phyloP scores from a whole-genome alignment of 2,113 vertebrate genomes.

The Gavia stellata region DNA sequence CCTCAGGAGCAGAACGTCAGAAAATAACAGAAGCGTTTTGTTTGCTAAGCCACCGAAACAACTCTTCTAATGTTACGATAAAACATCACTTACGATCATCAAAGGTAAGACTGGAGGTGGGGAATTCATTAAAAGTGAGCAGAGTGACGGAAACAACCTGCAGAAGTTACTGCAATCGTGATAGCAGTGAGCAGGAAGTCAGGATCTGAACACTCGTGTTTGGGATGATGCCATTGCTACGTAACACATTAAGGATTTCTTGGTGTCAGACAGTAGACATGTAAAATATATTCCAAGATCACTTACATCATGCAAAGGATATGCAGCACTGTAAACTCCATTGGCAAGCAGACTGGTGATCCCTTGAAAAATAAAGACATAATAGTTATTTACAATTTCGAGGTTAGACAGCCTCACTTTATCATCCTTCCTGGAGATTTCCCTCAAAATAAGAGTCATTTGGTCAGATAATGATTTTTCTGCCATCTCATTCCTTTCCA shows the following conservation, averaged over 20 bases:
- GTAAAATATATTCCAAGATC: background rate
- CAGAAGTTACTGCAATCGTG: background rate
- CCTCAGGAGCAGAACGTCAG: background rate
- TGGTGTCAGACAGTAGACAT: background rate
- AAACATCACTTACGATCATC: background rate
- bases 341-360: conserved; percentile 93
- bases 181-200: background rate
- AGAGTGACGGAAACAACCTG: background rate
- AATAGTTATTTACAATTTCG: background rate
- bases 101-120: background rate
- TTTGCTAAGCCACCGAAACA: background rate
- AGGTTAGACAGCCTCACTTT: background rate
- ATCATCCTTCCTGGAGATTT: conserved; percentile 16
- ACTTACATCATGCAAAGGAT: conserved; percentile 95
- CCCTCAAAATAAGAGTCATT: conserved; percentile 44
- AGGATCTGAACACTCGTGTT: background rate
- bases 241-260: background rate
- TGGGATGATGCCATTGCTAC: background rate
- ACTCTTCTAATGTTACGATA: background rate
- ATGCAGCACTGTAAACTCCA: conserved; percentile 86
- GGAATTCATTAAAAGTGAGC: background rate
- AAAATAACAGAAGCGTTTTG: background rate
- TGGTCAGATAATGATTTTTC: conserved; percentile 50
- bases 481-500: conserved; percentile 39
- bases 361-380: conserved; percentile 75